phyloP scores from a whole-genome alignment of 2,113 vertebrate genomes.

The Zingel zingel region DNA sequence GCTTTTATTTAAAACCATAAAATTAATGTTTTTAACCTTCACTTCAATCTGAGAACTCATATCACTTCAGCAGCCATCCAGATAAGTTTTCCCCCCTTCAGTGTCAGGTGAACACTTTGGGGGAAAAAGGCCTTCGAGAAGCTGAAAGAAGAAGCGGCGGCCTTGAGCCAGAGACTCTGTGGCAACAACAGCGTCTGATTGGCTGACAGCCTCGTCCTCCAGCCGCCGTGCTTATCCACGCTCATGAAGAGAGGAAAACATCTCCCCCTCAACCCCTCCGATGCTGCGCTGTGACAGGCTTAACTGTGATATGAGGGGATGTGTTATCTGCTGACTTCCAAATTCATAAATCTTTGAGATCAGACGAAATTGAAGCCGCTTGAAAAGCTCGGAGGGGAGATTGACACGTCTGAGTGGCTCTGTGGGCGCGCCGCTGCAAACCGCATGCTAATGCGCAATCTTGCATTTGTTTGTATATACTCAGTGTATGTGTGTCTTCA shows the following conservation, averaged over 20 bases:
- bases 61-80: neutral
- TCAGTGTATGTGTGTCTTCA: constrained; percentile 9
- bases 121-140: constrained; percentile 4
- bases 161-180: constrained; percentile 44
- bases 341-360: constrained; percentile 84
- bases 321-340: constrained; percentile 82
- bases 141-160: constrained; percentile 22
- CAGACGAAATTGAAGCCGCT: constrained; percentile 80
- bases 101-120: constrained; percentile 43
- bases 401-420: constrained; percentile 77
- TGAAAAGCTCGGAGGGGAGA: constrained; percentile 75
- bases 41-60: constrained; percentile 17
- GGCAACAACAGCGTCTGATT: constrained; percentile 44
- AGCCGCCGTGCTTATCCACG: constrained; percentile 37
- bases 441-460: constrained; percentile 72
- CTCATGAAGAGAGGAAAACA: constrained; percentile 52
- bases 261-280: neutral
- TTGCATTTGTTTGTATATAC: constrained; percentile 48
- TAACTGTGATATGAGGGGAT: constrained; percentile 76
- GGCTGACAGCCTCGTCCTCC: constrained; percentile 47
- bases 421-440: constrained; percentile 53
- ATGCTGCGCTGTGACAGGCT: constrained; percentile 61
- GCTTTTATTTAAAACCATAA: constrained; percentile 51
- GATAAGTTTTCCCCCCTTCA: neutral
- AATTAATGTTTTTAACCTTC: constrained; percentile 52